Percentiles rank a stretch among this genome's conserved stretches.
These are phyloP conservation scores for Asbolus verrucosus DNA, from an alignment of 1,140 invertebrate genomes.

Conservation along the genomic window DNA sequence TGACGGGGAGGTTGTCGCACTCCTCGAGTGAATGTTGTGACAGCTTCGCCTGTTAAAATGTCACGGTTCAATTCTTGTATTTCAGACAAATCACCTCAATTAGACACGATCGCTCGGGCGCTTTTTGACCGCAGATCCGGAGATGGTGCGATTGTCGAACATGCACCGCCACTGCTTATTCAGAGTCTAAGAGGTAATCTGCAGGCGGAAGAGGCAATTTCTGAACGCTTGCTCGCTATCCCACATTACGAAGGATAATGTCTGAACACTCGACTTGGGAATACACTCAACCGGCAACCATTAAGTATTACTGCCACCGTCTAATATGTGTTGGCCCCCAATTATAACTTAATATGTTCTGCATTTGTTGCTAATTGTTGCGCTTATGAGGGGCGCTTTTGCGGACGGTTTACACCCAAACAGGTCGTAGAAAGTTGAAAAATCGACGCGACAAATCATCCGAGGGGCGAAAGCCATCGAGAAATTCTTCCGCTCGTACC, in stretches of 20 bases:
- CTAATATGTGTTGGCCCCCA: too few species aligned
- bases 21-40: too few species aligned
- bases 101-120: conserved; percentile 1
- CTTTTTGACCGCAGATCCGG: conserved; percentile 3
- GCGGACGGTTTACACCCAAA: too few species aligned
- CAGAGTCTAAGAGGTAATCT: conserved; percentile 29
- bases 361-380: too few species aligned
- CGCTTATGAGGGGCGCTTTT: too few species aligned
- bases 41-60: too few species aligned
- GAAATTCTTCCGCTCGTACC: conserved; percentile 20
- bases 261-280: conserved; percentile 33
- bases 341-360: too few species aligned
- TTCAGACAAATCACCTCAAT: conserved; percentile 13
- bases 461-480: conserved; percentile 40
- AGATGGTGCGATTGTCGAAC: conserved; percentile 18
- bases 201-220: conserved; percentile 14
- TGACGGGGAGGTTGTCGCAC: too few species aligned
- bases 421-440: conserved; percentile 41
- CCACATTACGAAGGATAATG: conserved; percentile 41
- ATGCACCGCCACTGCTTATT: conserved; percentile 24
- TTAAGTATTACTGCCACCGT: too few species aligned
- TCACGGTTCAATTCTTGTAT: too few species aligned
- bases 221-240: conserved; percentile 21
- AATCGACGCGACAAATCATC: conserved; percentile 34
- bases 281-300: conserved; percentile 25